phyloP scores from a whole-genome alignment of 2,797 vertebrate species.

The Oreortyx pictus region DNA sequence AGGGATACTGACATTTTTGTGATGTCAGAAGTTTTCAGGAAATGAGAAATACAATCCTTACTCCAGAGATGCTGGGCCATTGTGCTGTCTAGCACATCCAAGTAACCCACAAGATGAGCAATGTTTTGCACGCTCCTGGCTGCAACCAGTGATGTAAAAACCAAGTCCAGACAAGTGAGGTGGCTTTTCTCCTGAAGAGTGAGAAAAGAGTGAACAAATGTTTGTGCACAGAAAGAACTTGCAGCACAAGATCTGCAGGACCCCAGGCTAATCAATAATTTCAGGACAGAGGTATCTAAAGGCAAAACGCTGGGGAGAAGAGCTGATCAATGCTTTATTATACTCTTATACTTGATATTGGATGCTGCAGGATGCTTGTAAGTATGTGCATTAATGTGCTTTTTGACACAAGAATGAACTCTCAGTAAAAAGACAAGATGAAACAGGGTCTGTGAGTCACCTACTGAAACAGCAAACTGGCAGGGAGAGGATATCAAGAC shows the following conservation, averaged over 20 bases:
- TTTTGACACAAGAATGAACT: neutral
- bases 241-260: neutral
- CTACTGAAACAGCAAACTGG: neutral
- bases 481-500: neutral
- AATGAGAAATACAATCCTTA: neutral
- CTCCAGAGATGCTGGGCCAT: neutral
- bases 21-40: neutral
- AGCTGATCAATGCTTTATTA: neutral
- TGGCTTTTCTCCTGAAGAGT: neutral
- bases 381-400: fast-evolving
- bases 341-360: fast-evolving
- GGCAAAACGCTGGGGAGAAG: neutral
- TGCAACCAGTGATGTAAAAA: neutral
- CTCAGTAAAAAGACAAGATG: neutral
- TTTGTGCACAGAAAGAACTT: neutral
- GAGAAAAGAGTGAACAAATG: neutral
- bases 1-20: neutral
- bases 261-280: neutral
- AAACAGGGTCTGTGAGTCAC: neutral
- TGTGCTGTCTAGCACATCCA: neutral
- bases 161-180: neutral
- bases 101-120: neutral
- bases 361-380: neutral
- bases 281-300: neutral
- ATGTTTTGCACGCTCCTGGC: neutral